Evolutionary conservation across 1,140 invertebrate genomes (phyloP), one percentile per base, ranked within the genome.

Genomic region (Bombus turneri): DNA sequence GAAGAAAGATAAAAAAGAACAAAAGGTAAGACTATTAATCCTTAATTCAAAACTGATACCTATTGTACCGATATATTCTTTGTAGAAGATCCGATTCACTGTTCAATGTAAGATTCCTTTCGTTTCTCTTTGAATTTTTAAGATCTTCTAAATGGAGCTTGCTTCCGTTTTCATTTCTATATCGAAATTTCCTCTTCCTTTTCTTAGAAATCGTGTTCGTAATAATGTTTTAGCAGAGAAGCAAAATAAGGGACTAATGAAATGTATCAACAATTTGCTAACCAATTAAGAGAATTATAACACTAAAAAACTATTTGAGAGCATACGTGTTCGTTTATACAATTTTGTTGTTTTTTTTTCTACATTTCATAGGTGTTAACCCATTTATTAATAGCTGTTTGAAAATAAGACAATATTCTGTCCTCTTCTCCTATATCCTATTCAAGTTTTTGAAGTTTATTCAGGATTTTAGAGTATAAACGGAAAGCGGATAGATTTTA

Each of bases 231-330:
- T 25, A 43, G 3, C 9, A 6, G 31, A 13, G 22, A 28, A 13
- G 47, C 41, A 28, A 41, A 80, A n/a, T n/a, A 47, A n/a, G 25
- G 12, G 69, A 80, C 53, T 47, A 80, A 68, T 39, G 77, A 66
- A 80, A 80, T n/a, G 37, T 25, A 22, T 18, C 6, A 34, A 5
- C 37, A 34, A 78, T 1, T n/a, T 34, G n/a, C 41, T 2, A 66
- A 66, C 37, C 18, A 28, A n/a, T 25, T 47, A 68, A 68, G 8
- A 37, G 41, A 64, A 79, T 37, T 25, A 34, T 66, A 25, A 2
- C 37, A 34, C 13, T 3, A 3, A 39, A 41, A n/a, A 3, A 59
- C 28, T n/a, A 59, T 62, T 39, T 39, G 10, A 31, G 3, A 37
- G 8, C 5, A 31, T 53, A 31, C 53, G n/a, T 34, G 12, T 69